These are phyloP conservation scores for Microtus oregoni DNA, from an alignment of 2,113 vertebrate species.

Conservation along the genomic window DNA sequence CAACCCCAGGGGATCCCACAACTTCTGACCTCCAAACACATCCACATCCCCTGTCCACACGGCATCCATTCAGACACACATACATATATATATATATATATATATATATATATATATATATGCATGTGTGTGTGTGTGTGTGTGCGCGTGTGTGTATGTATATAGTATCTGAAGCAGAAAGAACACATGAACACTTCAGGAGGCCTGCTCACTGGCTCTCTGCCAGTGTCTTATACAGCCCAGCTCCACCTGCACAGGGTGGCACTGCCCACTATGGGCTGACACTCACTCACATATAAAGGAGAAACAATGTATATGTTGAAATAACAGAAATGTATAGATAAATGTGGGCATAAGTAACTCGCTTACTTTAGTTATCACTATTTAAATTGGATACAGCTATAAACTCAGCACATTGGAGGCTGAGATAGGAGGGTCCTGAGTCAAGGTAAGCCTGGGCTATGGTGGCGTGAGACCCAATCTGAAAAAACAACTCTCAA, in stretches of 20 bases:
- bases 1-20: background rate
- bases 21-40: background rate
- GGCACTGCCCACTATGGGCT: background rate
- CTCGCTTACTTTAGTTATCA: background rate
- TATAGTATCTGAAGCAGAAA: background rate
- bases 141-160: background rate
- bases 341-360: background rate
- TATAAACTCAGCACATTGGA: background rate
- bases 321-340: background rate
- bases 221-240: no score
- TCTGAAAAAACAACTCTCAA: background rate
- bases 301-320: background rate
- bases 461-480: background rate
- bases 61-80: background rate
- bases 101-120: no score
- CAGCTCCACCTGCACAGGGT: background rate
- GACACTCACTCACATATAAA: background rate
- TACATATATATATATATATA: rapidly evolving
- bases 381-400: background rate
- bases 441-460: background rate
- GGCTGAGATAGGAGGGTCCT: background rate
- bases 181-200: background rate
- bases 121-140: background rate
- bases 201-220: background rate
- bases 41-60: background rate